Evolutionary conservation across 1,140 invertebrate genomes (phyloP), one percentile per base, ranked within the genome.

Genomic region (Papilio aristodemus): DNA sequence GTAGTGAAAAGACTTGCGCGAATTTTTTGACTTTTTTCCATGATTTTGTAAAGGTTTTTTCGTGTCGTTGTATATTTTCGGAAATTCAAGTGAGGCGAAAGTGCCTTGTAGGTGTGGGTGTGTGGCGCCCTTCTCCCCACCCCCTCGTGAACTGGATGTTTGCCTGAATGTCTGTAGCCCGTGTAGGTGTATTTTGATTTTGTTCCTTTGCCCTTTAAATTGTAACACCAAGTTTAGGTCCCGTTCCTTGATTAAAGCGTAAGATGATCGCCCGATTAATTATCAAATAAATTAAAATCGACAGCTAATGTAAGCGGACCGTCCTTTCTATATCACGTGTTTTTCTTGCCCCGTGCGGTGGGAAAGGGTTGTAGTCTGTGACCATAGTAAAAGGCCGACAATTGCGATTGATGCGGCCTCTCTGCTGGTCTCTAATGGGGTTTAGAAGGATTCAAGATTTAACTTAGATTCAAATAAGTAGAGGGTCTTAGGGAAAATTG

Each of bases 1-100:
- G 86, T 88, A 88, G 84, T 79, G 75, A 87, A 87, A 90, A 87
- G 86, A 90, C 86, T 89, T 86, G 83, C 82, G 81, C 78, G 85
- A 79, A 86, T 83, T 89, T 89, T 89, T 90, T 84, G 85, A 88
- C 76, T 77, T 85, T 87, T 87, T 86, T 86, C 82, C 74, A 83
- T 87, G 77, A 78, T 87, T 89, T 90, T 83, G 85, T 86, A 84
- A 77, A 74, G 76, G 79, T 88, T 86, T 90, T 87, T 88, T 87
- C 82, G 83, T 89, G 86, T 90, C 80, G 86, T 80, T 78, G 72
- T 78, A 79, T 83, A 79, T 80, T 83, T 77, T 83, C 64, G 70
- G 68, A 80, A 74, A 78, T 74, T 72, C 73, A 70, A 67, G 73
- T 83, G 76, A 79, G 83, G 86, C 80, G 83, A 73, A 69, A 81